phyloP scores from a whole-genome alignment of 2,888 invertebrate species.

The Caenorhabditis plicata region DNA sequence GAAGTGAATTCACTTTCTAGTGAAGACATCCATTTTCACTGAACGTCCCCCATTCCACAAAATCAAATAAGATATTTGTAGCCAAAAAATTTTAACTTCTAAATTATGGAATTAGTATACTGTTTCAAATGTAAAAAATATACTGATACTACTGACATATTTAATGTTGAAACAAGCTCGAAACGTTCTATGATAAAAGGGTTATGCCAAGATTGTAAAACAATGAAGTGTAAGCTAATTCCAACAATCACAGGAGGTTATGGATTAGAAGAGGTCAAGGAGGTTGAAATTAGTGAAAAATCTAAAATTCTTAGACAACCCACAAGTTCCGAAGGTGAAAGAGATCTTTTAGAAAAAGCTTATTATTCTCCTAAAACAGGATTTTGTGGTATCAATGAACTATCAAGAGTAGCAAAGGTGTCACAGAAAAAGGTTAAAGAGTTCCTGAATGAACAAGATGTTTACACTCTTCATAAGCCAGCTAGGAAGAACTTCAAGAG shows the following conservation, averaged over 20 bases:
- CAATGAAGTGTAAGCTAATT: slow-evolving; percentile 2
- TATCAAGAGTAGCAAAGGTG: slow-evolving; percentile 20
- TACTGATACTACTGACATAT: no score
- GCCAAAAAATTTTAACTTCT: no score
- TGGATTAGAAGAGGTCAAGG: slow-evolving; percentile 1
- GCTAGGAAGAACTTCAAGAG: slow-evolving; percentile 37
- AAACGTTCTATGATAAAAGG: slow-evolving; percentile 2
- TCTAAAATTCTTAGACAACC: slow-evolving; percentile 2
- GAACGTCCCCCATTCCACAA: no score
- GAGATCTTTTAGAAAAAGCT: slow-evolving; percentile 18
- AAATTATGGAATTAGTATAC: no score
- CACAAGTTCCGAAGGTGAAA: slow-evolving; percentile 2
- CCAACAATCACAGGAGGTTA: slow-evolving; percentile 1
- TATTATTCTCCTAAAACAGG: slow-evolving; percentile 33
- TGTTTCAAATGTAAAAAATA: no score
- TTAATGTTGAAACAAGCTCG: no score
- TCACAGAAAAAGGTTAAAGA: slow-evolving; percentile 31
- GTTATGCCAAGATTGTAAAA: slow-evolving; percentile 1
- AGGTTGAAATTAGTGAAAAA: slow-evolving; percentile 2
- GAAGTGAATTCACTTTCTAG: slow-evolving; percentile 2
- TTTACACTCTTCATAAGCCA: slow-evolving; percentile 43
- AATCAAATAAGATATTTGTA: no score
- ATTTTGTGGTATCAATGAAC: slow-evolving; percentile 40
- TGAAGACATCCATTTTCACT: slow-evolving; percentile 2
- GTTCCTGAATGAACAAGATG: slow-evolving; percentile 41